Evolutionary conservation across 2,113 vertebrate species (phyloP).

Genomic region (Sebastes schlegelii): DNA sequence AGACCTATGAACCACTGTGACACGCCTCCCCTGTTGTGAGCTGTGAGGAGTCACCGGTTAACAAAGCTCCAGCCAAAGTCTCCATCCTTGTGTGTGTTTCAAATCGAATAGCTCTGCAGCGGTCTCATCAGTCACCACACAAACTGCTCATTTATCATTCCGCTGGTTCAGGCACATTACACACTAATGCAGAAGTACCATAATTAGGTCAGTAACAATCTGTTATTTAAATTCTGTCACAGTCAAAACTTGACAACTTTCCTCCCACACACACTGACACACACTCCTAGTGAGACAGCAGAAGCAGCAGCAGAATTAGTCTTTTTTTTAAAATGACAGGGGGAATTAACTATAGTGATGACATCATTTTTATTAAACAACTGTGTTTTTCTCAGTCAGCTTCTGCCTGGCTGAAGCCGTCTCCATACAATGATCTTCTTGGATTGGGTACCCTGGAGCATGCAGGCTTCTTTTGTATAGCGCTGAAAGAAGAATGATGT

Average conservation of each 20-base stretch:
- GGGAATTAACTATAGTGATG: conserved; percentile 22
- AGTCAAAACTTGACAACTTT: conserved; percentile 48
- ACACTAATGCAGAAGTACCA: conserved; percentile 53
- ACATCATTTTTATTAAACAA: conserved; percentile 49
- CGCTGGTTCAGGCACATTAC: conserved; percentile 55
- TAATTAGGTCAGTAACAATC: conserved; percentile 78
- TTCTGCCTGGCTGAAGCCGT: conserved; percentile 35
- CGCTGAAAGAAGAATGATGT: conserved; percentile 62
- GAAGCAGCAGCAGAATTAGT: conserved; percentile 16
- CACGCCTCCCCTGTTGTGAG: conserved; percentile 78
- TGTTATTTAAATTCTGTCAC: conserved; percentile 72
- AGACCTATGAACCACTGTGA: conserved; percentile 76
- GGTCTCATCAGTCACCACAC: conserved; percentile 45
- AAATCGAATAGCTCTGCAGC: conserved; percentile 56
- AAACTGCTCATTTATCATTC: conserved; percentile 40
- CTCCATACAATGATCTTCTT: conserved; percentile 24
- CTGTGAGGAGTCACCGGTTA: conserved; percentile 80
- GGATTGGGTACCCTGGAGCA: conserved; percentile 45
- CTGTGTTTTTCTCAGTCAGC: conserved; percentile 2
- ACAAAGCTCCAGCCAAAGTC: conserved; percentile 56
- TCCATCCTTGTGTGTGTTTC: conserved; percentile 39
- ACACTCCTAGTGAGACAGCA: conserved; percentile 1
- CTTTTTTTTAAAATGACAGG: conserved; percentile 6
- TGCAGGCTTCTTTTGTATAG: conserved; percentile 52
- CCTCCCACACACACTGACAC: conserved; percentile 25